A percentile compares a stretch with the other conserved stretches of the same genome.
These are phyloP conservation scores for Sparidentex hasta DNA, from an alignment of 2,797 vertebrate species.

Conservation along the genomic window DNA sequence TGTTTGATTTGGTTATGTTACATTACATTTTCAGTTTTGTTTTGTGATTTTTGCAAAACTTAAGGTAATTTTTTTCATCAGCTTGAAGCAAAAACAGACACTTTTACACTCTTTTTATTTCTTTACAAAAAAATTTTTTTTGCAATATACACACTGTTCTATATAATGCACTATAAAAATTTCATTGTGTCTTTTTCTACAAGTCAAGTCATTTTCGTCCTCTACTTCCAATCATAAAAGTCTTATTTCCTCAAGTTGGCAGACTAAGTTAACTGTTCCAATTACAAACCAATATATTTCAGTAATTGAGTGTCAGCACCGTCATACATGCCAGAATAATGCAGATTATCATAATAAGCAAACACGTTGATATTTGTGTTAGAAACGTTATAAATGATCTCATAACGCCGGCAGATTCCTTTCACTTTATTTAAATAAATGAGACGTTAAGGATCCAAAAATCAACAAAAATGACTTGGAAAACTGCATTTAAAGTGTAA, in stretches of 20 bases:
- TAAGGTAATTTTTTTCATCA: background rate
- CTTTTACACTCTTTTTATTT: too few relatives aligned
- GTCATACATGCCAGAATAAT: background rate
- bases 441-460: background rate
- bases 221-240: background rate
- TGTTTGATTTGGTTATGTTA: too few relatives aligned
- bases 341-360: background rate
- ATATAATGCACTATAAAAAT: too few relatives aligned
- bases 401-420: background rate
- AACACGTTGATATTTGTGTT: background rate
- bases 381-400: background rate
- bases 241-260: background rate
- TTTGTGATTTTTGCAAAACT: background rate
- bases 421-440: background rate
- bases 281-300: background rate
- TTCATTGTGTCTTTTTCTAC: background rate
- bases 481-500: background rate
- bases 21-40: too few relatives aligned
- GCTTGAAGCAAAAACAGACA: background rate
- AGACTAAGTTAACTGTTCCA: background rate
- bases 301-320: background rate
- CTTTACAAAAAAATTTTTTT: too few relatives aligned
- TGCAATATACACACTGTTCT: too few relatives aligned
- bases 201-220: background rate
- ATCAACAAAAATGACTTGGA: background rate